Evolutionary conservation across 2,888 invertebrate species (phyloP), one percentile per base, ranked within the genome.

Genomic region (Drosophila falleni): DNA sequence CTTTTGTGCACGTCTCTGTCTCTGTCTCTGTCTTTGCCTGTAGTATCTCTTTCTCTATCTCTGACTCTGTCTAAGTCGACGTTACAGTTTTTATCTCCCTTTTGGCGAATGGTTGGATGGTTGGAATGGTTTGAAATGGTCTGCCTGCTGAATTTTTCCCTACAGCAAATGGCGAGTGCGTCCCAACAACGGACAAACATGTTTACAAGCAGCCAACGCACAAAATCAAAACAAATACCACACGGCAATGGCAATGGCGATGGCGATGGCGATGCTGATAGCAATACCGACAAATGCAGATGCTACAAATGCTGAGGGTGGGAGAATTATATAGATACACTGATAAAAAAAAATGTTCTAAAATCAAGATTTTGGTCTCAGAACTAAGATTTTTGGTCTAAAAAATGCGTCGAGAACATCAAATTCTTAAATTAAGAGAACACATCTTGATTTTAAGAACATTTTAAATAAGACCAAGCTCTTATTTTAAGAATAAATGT

Each of bases 161-260:
- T 37, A 15, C 29, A n/a, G 8, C 29, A 10, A 10, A 39, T 47
- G 67, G 47, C 42, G 16, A 58, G 41, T 42, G 23, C 35, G 39
- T 15, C 62, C 55, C 78, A 61, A 16, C 60, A 62, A 55, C 42
- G 44, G 44, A 58, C 60, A 64, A 67, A 67, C 71, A 58, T 55
- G 60, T 65, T 76, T 65, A 72, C 64, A 77, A 60, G 69, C 71
- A 33, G 33, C 19, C 63, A 63, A 62, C 53, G 62, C 63, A 78
- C 55, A 64, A 81, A 74, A 87, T 87, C 80, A 85, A 81, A 87
- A 77, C 86, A 83, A 74, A 79, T 73, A 73, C 65, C 69, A 67
- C 71, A 71, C 35, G 60, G 54, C 71, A 35, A 51, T 60, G 65
- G 68, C 51, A 37, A 53, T 23, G 39, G 13, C n/a, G 41, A 37